Percentiles rank a stretch among this genome's conserved stretches.
These are phyloP conservation scores for Bimastos eiseni DNA, from an alignment of 2,888 invertebrate genomes.

Conservation along the genomic window DNA sequence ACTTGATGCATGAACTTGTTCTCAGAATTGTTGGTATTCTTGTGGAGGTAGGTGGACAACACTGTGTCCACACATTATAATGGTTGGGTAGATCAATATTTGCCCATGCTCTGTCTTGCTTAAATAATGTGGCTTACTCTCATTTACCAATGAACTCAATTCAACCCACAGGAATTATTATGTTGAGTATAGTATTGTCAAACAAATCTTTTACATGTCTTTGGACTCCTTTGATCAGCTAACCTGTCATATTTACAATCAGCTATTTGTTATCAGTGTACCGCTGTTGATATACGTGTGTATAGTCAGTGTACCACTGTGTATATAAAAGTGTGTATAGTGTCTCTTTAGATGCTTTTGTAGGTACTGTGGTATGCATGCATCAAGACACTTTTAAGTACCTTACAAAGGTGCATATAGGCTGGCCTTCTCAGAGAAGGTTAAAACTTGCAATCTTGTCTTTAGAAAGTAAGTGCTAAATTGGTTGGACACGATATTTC, in stretches of 20 bases:
- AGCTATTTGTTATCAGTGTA: too few species aligned
- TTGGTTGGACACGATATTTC: too few species aligned
- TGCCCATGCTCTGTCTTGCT: neutral
- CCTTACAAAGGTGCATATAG: too few species aligned
- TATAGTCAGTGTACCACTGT: too few species aligned
- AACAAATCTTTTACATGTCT: neutral
- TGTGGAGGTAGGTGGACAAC: too few species aligned
- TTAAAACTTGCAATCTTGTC: too few species aligned
- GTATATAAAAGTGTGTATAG: too few species aligned
- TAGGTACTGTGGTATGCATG: neutral
- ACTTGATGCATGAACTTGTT: neutral
- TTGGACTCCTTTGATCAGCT: neutral
- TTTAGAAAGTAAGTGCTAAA: too few species aligned
- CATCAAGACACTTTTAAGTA: neutral
- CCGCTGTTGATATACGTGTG: too few species aligned
- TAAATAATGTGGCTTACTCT: neutral
- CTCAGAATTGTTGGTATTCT: neutral
- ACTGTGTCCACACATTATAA: too few species aligned
- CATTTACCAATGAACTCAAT: slow-evolving; percentile 4
- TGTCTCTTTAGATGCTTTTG: neutral
- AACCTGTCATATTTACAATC: too few species aligned
- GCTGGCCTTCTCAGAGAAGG: too few species aligned
- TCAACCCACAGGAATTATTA: neutral
- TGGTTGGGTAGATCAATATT: neutral
- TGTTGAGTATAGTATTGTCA: neutral